Conservation (phyloP, 1,140 invertebrate genomes). For the Orchesella cincta region DNA sequence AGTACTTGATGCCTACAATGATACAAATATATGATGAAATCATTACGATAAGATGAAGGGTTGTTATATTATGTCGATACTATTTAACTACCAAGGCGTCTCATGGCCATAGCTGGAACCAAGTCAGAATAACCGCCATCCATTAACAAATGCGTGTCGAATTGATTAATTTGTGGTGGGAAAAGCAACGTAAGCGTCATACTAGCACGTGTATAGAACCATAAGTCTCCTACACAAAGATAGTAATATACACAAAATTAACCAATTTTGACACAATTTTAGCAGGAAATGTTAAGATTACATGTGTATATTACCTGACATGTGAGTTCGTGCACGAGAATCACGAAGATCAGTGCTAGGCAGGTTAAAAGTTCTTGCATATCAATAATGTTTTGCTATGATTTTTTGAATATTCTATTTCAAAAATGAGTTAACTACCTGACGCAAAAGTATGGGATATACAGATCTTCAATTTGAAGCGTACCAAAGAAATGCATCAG, state of each 20-base stretch:
- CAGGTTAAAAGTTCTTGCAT: too few relatives aligned
- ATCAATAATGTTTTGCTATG: too few relatives aligned
- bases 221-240: constrained; percentile 6
- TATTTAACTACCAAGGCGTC: too few relatives aligned
- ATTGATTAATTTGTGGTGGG: constrained; percentile 14
- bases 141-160: constrained; percentile 1
- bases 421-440: too few relatives aligned
- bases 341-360: background rate
- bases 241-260: too few relatives aligned
- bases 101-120: constrained; percentile 8
- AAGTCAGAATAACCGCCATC: constrained; percentile 21
- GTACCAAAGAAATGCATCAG: background rate
- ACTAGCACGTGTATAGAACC: background rate
- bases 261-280: too few relatives aligned
- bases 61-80: too few relatives aligned
- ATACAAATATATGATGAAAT: too few relatives aligned
- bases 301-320: too few relatives aligned
- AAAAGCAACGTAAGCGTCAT: constrained; percentile 1
- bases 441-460: constrained; percentile 18
- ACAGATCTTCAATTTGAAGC: constrained; percentile 11
- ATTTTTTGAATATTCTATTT: too few relatives aligned
- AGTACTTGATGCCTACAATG: constrained; percentile 12
- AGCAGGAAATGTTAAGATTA: too few relatives aligned
- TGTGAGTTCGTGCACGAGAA: background rate
- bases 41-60: too few relatives aligned